Percentiles rank a stretch among this genome's conserved stretches.
Evolutionary conservation across 1,140 invertebrate species (phyloP).

Genomic region (Manduca sexta): DNA sequence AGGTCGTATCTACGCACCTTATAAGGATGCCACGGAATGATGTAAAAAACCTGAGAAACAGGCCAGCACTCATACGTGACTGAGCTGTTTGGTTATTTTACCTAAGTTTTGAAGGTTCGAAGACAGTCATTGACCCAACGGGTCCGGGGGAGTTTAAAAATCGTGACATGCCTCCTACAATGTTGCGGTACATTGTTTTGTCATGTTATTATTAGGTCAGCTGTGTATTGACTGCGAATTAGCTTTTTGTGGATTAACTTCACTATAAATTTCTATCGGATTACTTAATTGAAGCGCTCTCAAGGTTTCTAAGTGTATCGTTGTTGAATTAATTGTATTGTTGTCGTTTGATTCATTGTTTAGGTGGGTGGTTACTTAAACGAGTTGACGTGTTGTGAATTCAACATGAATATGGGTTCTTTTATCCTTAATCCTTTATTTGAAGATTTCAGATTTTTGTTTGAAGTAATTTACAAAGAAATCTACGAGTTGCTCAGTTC

Average conservation of each 20-base stretch:
- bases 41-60: slow-evolving; percentile 29
- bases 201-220: slow-evolving; percentile 27
- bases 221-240: slow-evolving; percentile 20
- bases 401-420: too few relatives aligned
- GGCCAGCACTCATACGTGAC: slow-evolving; percentile 24
- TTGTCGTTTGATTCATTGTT: neutral
- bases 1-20: slow-evolving; percentile 8
- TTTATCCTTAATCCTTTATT: too few relatives aligned
- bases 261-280: slow-evolving; percentile 12
- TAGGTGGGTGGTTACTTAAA: too few relatives aligned
- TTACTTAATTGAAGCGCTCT: slow-evolving; percentile 12
- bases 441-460: too few relatives aligned
- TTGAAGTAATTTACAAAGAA: too few relatives aligned
- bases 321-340: slow-evolving; percentile 1
- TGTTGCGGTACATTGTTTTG: slow-evolving; percentile 29
- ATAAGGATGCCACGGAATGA: slow-evolving; percentile 16
- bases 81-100: slow-evolving; percentile 13
- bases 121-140: slow-evolving; percentile 45
- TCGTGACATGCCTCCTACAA: slow-evolving; percentile 38
- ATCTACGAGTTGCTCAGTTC: too few relatives aligned
- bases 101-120: slow-evolving; percentile 33
- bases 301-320: slow-evolving; percentile 4
- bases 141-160: slow-evolving; percentile 25
- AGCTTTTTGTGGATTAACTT: slow-evolving; percentile 14
- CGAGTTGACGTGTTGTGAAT: too few relatives aligned